Evolutionary conservation across 2,113 vertebrate species (phyloP), one percentile per base, ranked within the genome.

Genomic region (Strigops habroptila): DNA sequence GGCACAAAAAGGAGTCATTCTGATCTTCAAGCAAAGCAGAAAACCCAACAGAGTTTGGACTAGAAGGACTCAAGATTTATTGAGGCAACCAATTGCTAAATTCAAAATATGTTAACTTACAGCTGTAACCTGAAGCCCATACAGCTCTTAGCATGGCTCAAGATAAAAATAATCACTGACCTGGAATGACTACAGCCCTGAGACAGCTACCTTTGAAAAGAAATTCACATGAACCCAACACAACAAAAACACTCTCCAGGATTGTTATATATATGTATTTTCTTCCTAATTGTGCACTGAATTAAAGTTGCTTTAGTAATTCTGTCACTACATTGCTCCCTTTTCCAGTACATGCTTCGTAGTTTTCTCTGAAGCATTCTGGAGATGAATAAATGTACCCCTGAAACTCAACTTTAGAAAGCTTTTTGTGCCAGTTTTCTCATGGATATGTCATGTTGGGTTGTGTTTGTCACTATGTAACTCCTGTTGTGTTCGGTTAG

Each of bases 81-180:
- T 6, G 6, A 93, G 69, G 28, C 60, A 83, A 90, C 39, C 55
- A 81, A 95, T 41, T 88, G 46, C 62, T 69, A 78, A 84, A 79
- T 80, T 97, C 76, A 91, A 94, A 94, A 91, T 74, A 64, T 31
- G 84, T 88, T 93, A 88, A 93, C 74, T 93, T 96, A 75, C 31
- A 84, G 31, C 59, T 59, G 77, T 83, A 82, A 97, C 67, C 33
- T 92, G 76, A 81, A 93, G 93, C 89, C 78, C 82, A 41, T 44
- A 87, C 28, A 74, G 77, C 65, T 90, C 77, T 86, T 95, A 91
- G 82, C 69, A 81, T 31, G 25, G 91, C 44, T 78, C 23, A 78
- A 88, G 90, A 93, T n/a, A 90, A 90, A 93, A 90, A 90, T 83
- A 93, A 92, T 88, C 95, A 82, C 60, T 93, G 90, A 94, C 90